These are phyloP conservation scores for Neodiprion fabricii DNA, from an alignment of 1,140 invertebrate genomes.

Conservation along the genomic window DNA sequence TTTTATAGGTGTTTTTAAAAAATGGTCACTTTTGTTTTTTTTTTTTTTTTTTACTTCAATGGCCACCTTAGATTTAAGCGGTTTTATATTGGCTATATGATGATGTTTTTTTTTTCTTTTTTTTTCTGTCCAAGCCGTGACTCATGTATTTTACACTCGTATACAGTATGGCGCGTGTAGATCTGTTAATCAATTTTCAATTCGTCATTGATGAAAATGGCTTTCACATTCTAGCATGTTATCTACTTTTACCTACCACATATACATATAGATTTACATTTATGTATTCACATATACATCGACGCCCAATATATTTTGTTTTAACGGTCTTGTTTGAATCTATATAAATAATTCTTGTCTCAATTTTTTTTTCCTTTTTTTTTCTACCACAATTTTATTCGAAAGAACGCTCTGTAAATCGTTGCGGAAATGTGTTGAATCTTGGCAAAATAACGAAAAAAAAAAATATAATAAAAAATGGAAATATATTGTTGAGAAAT, in stretches of 20 bases:
- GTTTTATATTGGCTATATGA: slow-evolving; percentile 8
- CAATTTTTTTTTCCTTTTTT: slow-evolving; percentile 34
- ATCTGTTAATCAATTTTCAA: no score
- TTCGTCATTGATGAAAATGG: no score
- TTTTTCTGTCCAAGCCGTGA: slow-evolving; percentile 2
- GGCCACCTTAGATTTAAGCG: not conserved
- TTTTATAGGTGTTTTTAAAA: slow-evolving; percentile 21
- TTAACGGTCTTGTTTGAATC: no score
- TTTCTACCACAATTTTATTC: slow-evolving; percentile 30
- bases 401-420: slow-evolving; percentile 19
- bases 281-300: no score
- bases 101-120: slow-evolving; percentile 16
- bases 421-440: slow-evolving; percentile 40
- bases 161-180: no score
- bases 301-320: no score
- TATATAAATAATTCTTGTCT: slow-evolving; percentile 17
- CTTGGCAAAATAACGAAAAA: slow-evolving; percentile 39
- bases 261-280: no score
- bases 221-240: no score
- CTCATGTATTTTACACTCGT: not conserved
- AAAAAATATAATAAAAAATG: not conserved
- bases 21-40: slow-evolving; percentile 20
- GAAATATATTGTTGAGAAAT: slow-evolving; percentile 53
- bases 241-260: no score
- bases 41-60: slow-evolving; percentile 27